A percentile compares a stretch with the other conserved stretches of the same genome.
Conservation (phyloP, 2,797 vertebrate genomes). For the Sebastiscus tertius region DNA sequence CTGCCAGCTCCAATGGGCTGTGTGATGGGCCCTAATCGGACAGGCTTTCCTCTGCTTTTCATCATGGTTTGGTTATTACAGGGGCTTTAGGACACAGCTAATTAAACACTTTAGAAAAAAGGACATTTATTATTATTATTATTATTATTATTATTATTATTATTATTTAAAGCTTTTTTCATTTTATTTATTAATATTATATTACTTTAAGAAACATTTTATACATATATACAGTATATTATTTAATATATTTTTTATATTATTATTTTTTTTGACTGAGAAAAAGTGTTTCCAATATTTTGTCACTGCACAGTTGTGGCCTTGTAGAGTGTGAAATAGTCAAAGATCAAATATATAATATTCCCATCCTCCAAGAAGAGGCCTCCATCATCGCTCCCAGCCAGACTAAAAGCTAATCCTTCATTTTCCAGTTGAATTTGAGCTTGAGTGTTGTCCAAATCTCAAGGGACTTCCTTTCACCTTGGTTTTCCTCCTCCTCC, state of each 20-base stretch:
- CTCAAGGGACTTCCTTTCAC: conserved; percentile 65
- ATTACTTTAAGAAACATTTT: not conserved
- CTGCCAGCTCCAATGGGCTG: conserved; percentile 94
- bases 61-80: conserved; percentile 63
- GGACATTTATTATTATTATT: not conserved
- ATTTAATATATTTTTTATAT: not conserved
- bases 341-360: conserved; percentile 52
- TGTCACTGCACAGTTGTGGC: not conserved
- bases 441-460: conserved; percentile 65
- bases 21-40: conserved; percentile 91
- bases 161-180: not conserved
- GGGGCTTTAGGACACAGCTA: conserved; percentile 58
- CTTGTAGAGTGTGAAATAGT: conserved; percentile 25
- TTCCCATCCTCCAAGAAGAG: conserved; percentile 17
- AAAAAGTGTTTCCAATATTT: not conserved
- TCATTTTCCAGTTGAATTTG: conserved; percentile 75
- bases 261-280: not conserved
- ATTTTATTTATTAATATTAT: not conserved
- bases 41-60: conserved; percentile 81
- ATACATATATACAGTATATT: not conserved
- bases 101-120: conserved; percentile 57
- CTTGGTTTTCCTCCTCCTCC: conserved; percentile 37
- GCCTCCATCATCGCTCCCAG: conserved; percentile 76
- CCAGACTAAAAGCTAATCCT: conserved; percentile 73
- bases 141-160: conserved; percentile 10